Evolutionary conservation across 2,888 invertebrate species (phyloP), one percentile per base, ranked within the genome.

Genomic region (Cephonodes hylas): DNA sequence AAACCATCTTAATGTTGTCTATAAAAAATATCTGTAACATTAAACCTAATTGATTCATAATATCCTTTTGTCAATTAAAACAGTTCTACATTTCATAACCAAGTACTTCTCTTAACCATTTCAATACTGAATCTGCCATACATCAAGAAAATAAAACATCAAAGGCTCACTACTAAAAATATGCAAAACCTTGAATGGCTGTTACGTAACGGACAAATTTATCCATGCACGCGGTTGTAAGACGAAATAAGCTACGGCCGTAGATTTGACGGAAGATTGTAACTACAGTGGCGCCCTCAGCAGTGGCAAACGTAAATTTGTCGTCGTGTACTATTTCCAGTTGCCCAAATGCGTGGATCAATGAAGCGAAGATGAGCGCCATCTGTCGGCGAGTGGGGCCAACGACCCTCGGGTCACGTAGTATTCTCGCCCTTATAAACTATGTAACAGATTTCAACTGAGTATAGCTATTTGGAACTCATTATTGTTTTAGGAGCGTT

Each of bases 341-440:
- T 75, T 67, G 72, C 72, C 69, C 65, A 71, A 75, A 73, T 70
- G 71, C 63, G 69, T 70, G 83, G 88, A 88, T 88, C 88, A 88
- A 88, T 88, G 88, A 84, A 79, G 70, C 67, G 66, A 68, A 72
- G 65, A 63, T 62, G 66, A 68, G 45, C 82, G 86, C 83, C 88
- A 83, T 85, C 88, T 84, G 71, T 72, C 69, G 76, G 66, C 69
- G 73, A 76, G 71, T 63, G 69, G 38, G 74, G 79, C 67, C 76
- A 73, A 69, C 72, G 76, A 76, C 75, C 78, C 25, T 42, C 3
- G 31, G 22, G 45, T 45, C 22, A n/a, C 38, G 31, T 31, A 53
- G 44, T 44, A 44, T 44, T 38, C n/a, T 38, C 44, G 44, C 31
- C 27, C 18, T 53, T 53, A 53, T 53, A 18, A 53, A 53, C 27